Base-by-base conservation (phyloP, 2,113 vertebrate genomes). In the Neoarius graeffei region DNA sequence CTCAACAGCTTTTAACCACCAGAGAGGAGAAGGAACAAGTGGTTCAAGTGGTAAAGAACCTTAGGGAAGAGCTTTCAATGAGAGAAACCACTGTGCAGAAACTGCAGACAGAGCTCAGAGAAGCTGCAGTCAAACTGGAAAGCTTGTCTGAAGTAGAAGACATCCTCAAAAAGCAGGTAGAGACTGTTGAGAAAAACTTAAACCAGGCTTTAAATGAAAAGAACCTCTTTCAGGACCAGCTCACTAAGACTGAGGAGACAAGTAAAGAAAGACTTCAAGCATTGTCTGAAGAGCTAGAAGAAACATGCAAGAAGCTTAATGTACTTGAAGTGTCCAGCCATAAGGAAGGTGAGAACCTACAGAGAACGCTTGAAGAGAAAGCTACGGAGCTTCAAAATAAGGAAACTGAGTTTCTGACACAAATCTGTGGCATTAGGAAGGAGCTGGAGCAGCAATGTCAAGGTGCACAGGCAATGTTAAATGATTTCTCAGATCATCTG, bases 81-180 rank as follows among this genome's bases (percentile, higher is more conserved):
- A 94, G 89, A 88, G 96, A 96, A 20, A 92, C 94, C n/a, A 92
- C 92, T 8, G 90, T 98, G 62, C 94, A 95, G 89, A 96, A 97
- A 76, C 91, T 99, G 57, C 95, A 97, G 87, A 96, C 96, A 48
- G 96, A 98, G 59, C 91, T 99, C 5, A 92, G 91, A 13, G 94
- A 96, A 89, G 94, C 96, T 30, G 94, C 94, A 3, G 90, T 86
- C 71, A 93, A 95, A 60, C 64, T 96, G 35, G 93, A 92, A 54
- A 82, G 89, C 92, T 94, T 97, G 79, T 96, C 96, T 80, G 89
- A 95, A 85, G 94, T 79, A 11, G 96, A 97, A 90, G 90, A 25
- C 5, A 79, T 95, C 35, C 90, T 97, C 7, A 96, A 96, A 93
- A 93, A 93, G 7, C 96, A 97, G 73, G 91, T 97, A 48, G 94